phyloP scores from a whole-genome alignment of 2,113 vertebrate species.

The Stomatorhinus ivindoensis region DNA sequence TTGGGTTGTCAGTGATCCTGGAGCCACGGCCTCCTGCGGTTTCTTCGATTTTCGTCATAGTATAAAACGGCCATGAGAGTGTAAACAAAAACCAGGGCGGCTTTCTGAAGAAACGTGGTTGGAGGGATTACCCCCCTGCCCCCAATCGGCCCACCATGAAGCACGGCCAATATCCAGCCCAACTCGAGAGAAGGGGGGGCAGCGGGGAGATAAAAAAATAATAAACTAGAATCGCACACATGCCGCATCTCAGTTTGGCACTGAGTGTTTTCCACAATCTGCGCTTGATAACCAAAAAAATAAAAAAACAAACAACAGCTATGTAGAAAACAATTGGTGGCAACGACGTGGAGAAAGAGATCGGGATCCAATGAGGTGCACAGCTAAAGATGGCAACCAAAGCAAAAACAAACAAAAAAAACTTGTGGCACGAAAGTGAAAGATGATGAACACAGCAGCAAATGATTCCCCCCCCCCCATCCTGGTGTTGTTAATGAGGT shows the following conservation, averaged over 20 bases:
- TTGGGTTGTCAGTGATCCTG: neutral
- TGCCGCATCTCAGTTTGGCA: neutral
- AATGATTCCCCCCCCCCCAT: neutral
- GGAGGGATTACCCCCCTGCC: neutral
- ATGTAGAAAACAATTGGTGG: neutral
- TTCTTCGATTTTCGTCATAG: neutral
- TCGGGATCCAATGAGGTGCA: neutral
- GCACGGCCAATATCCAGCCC: neutral
- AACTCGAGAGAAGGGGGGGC: neutral
- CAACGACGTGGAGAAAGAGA: neutral
- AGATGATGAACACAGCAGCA: neutral
- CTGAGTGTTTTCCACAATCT: neutral
- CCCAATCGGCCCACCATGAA: neutral
- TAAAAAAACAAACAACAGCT: neutral
- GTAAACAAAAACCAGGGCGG: neutral
- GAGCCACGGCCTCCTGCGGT: neutral
- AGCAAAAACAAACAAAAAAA: neutral
- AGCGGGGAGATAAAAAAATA: neutral
- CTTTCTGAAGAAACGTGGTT: neutral
- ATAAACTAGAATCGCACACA: neutral
- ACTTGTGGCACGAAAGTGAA: neutral
- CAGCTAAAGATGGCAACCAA: neutral
- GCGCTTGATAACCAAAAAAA: neutral
- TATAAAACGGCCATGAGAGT: neutral
- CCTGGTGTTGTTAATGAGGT: neutral